Evolutionary conservation across 2,888 invertebrate species (phyloP).

Genomic region (Peribatodes rhomboidaria): DNA sequence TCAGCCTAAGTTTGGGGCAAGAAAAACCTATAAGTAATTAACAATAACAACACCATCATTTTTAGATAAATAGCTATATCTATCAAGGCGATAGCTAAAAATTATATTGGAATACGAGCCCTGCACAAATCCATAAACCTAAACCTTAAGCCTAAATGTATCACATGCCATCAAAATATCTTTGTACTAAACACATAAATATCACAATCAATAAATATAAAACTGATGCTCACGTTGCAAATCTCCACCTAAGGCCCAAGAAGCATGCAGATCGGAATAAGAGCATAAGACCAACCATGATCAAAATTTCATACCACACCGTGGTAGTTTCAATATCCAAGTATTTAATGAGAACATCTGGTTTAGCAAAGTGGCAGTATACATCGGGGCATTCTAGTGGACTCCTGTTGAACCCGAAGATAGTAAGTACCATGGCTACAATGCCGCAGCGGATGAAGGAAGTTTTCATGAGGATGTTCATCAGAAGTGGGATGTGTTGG

Average conservation of each 20-base stretch:
- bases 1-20: constrained; percentile 19
- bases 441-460: constrained; percentile 89
- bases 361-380: constrained; percentile 89
- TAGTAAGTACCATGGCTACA: constrained; percentile 87
- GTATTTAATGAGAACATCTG: constrained; percentile 87
- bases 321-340: constrained; percentile 86
- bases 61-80: constrained; percentile 7
- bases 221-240: constrained; percentile 71
- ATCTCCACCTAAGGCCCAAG: constrained; percentile 85
- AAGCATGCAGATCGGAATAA: constrained; percentile 86
- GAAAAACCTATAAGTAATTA: constrained; percentile 1
- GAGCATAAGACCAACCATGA: constrained; percentile 83
- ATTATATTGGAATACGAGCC: constrained; percentile 10
- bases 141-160: constrained; percentile 24
- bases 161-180: constrained; percentile 38
- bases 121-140: constrained; percentile 13
- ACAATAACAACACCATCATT: neutral
- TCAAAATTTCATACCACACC: constrained; percentile 85
- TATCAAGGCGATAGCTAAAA: constrained; percentile 2
- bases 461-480: constrained; percentile 88
- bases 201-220: constrained; percentile 38
- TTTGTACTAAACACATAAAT: constrained; percentile 48
- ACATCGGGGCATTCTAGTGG: constrained; percentile 86
- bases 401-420: constrained; percentile 88
- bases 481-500: constrained; percentile 85